phyloP scores from a whole-genome alignment of 2,888 invertebrate genomes.

The Mayetiola destructor region DNA sequence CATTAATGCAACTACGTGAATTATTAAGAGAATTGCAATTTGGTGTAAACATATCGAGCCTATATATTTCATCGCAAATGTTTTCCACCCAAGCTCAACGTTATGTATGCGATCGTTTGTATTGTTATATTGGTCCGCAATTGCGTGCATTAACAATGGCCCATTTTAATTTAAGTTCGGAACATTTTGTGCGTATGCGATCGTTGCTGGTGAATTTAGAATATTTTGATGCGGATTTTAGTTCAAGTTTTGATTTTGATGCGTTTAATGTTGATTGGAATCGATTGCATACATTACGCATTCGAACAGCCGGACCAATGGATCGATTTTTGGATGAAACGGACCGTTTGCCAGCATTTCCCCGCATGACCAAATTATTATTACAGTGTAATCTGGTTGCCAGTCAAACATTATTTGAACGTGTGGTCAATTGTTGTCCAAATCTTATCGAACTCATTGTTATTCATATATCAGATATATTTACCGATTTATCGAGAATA shows the following conservation, averaged over 20 bases:
- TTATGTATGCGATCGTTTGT: not conserved
- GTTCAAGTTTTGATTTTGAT: not conserved
- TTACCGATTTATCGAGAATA: not conserved
- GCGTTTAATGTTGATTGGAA: not conserved
- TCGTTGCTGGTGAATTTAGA: not conserved
- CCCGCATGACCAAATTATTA: not conserved
- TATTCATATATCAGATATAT: not conserved
- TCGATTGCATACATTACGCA: not conserved
- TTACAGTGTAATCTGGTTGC: not conserved
- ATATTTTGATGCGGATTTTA: conserved; percentile 1
- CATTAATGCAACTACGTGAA: not conserved
- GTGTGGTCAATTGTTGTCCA: not conserved
- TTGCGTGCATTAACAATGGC: not conserved
- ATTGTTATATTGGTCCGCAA: not conserved
- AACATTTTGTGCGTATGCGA: not conserved
- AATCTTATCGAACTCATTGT: not conserved
- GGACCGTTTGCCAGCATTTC: not conserved
- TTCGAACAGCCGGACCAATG: not conserved
- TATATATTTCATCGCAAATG: not conserved
- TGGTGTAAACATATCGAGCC: not conserved
- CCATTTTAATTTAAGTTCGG: not conserved
- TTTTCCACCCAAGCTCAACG: not conserved
- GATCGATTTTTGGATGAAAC: not conserved
- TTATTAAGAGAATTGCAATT: not conserved
- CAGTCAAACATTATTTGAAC: not conserved